Percentiles rank a stretch among this genome's conserved stretches.
These are phyloP conservation scores for Eurystomus glaucurus DNA, from an alignment of 2,797 vertebrate species.

Conservation along the genomic window DNA sequence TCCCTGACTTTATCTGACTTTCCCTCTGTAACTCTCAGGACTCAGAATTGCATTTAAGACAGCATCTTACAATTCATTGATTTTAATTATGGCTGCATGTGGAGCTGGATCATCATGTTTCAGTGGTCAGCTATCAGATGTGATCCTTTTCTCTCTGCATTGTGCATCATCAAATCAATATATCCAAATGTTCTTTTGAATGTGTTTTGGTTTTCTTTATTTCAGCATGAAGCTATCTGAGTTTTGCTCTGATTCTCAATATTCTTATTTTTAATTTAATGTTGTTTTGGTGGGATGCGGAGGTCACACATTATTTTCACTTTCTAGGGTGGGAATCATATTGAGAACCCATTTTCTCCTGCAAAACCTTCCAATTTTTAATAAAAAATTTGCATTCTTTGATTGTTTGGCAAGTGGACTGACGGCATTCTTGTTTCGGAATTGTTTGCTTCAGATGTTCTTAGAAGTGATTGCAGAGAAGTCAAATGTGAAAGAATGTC, in stretches of 20 bases:
- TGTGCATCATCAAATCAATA: background rate
- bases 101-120: background rate
- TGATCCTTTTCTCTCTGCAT: background rate
- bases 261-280: background rate
- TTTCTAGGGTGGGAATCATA: background rate
- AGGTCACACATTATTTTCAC: background rate
- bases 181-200: background rate
- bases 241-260: background rate
- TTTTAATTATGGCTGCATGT: background rate
- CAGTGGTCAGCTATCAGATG: background rate
- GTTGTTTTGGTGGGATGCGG: background rate
- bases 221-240: background rate
- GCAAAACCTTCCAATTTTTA: background rate
- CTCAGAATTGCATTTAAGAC: background rate
- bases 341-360: background rate
- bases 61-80: background rate
- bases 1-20: background rate
- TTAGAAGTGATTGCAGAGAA: background rate
- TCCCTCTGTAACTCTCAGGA: background rate
- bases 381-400: background rate
- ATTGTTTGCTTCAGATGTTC: background rate
- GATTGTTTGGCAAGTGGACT: background rate
- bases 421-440: background rate
- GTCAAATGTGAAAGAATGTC: background rate
- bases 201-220: background rate